Evolutionary conservation across 2,113 vertebrate species (phyloP).

Genomic region (Asarcornis scutulata): DNA sequence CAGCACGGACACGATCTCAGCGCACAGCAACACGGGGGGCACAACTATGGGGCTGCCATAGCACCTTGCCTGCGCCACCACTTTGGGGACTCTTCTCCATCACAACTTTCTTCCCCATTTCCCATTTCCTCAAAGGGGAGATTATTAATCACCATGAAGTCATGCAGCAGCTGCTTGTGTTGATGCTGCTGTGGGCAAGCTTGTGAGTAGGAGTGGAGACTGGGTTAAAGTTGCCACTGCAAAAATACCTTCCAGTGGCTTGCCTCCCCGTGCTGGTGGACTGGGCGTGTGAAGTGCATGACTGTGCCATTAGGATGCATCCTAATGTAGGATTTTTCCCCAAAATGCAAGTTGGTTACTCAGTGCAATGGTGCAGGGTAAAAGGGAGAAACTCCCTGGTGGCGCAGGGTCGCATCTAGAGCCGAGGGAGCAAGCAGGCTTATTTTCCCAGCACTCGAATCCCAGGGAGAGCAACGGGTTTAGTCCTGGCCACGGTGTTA

Average conservation of each 20-base stretch:
- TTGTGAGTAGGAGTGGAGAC: not conserved
- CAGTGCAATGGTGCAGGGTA: not conserved
- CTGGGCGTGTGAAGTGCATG: not conserved
- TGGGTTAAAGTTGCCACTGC: not conserved
- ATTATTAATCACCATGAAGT: not conserved
- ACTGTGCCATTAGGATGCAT: not conserved
- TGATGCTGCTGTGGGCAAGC: not conserved
- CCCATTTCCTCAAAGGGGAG: not conserved
- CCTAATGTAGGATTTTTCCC: not conserved
- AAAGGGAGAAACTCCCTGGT: not conserved
- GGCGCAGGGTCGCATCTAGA: not conserved
- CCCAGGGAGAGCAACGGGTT: not conserved
- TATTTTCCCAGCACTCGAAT: conserved; percentile 9
- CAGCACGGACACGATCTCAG: not conserved
- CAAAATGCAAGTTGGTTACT: not conserved
- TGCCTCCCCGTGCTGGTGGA: not conserved
- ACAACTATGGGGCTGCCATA: accelerated
- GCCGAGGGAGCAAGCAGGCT: not conserved
- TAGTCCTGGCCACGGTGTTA: not conserved
- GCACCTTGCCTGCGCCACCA: not conserved
- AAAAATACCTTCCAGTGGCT: not conserved
- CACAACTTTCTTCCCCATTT: not conserved
- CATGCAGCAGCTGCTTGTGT: not conserved
- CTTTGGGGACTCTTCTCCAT: not conserved
- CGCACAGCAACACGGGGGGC: accelerated